phyloP scores from a whole-genome alignment of 2,888 invertebrate genomes.

The Dryobota labecula region DNA sequence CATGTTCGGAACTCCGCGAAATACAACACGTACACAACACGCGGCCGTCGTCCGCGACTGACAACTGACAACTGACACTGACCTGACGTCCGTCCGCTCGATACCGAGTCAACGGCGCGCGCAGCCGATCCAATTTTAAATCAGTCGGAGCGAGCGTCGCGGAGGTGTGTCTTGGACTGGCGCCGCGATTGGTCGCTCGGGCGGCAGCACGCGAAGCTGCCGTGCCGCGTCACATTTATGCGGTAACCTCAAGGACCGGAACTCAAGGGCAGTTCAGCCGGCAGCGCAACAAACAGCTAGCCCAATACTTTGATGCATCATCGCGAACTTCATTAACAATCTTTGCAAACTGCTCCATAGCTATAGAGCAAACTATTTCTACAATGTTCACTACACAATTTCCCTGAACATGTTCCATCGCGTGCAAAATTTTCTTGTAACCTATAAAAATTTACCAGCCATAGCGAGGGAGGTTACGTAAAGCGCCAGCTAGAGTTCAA shows the following conservation, averaged over 20 bases:
- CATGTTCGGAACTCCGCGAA: conserved; percentile 83
- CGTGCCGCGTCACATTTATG: conserved; percentile 58
- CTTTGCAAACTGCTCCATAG: background rate
- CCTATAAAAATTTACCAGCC: conserved; percentile 52
- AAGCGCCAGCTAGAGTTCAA: conserved; percentile 67
- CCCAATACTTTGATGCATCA: conserved; percentile 21
- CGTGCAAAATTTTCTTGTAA: conserved; percentile 39
- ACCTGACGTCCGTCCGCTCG: conserved; percentile 86
- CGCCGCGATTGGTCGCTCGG: conserved; percentile 77
- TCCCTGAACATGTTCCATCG: conserved; percentile 14
- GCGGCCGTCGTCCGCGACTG: conserved; percentile 79
- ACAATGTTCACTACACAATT: background rate
- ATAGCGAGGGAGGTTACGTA: conserved; percentile 63
- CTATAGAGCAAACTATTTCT: background rate
- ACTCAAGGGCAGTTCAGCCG: conserved; percentile 56
- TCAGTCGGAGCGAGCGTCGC: conserved; percentile 70
- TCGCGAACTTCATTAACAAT: conserved; percentile 8
- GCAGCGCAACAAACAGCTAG: conserved; percentile 25
- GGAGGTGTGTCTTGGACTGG: conserved; percentile 86
- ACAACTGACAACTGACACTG: conserved; percentile 82
- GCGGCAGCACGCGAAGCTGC: conserved; percentile 67
- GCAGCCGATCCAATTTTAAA: conserved; percentile 88
- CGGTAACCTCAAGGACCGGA: conserved; percentile 62
- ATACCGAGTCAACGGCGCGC: conserved; percentile 85
- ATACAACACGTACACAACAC: conserved; percentile 77